Conservation (phyloP, 2,113 vertebrate species). For the Oophaga pumilio region DNA sequence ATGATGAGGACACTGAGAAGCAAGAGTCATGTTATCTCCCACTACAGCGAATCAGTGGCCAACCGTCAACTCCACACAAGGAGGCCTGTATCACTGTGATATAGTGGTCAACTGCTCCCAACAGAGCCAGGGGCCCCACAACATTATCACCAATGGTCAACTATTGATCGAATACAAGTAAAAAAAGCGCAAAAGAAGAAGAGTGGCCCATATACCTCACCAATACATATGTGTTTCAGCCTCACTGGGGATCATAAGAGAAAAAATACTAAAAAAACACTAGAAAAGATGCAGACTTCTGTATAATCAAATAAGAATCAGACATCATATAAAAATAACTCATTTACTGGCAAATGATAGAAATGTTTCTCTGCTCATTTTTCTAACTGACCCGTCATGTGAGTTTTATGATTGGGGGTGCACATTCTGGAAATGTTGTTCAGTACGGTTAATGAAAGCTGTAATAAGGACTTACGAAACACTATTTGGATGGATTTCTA, state of each 20-base stretch:
- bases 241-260: background rate
- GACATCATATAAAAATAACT: background rate
- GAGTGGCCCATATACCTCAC: background rate
- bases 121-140: background rate
- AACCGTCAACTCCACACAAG: background rate
- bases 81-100: background rate
- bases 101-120: background rate
- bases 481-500: background rate
- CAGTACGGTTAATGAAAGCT: background rate
- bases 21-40: conserved; percentile 21
- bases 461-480: background rate
- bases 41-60: background rate
- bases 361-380: background rate
- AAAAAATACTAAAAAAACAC: background rate
- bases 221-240: background rate
- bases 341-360: background rate
- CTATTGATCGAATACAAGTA: background rate
- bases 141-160: background rate
- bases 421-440: background rate
- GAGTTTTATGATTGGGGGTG: background rate
- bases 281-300: background rate
- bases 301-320: background rate
- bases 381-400: background rate
- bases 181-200: background rate
- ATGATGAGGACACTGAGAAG: conserved; percentile 10